Conservation (phyloP, 2,113 vertebrate genomes). For the Megaceryle torquata region DNA sequence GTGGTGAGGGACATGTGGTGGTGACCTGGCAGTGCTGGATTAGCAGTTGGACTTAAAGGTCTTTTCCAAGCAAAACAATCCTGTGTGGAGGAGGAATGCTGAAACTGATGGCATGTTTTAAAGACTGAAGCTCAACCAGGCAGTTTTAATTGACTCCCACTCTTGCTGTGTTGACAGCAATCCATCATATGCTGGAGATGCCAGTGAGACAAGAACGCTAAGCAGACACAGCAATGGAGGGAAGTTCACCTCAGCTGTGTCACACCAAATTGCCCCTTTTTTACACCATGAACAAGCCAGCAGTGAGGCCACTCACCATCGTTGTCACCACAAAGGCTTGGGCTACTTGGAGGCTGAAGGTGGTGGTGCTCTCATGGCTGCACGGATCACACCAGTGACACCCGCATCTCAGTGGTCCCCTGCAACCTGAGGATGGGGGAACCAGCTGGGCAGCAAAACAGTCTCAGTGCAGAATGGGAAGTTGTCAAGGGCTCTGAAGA, state of each 20-base stretch:
- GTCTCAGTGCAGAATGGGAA: background rate
- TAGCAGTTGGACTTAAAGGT: background rate
- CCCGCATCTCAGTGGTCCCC: background rate
- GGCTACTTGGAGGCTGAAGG: background rate
- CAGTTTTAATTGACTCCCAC: background rate
- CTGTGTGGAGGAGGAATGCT: background rate
- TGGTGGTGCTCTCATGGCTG: fast-evolving
- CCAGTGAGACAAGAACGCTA: background rate
- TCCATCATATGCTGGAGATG: background rate
- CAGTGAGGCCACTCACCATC: fast-evolving
- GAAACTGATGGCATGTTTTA: background rate
- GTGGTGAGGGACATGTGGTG: background rate
- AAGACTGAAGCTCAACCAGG: background rate
- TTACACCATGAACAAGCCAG: background rate
- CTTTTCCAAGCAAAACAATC: background rate
- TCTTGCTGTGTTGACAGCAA: background rate
- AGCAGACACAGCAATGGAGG: background rate
- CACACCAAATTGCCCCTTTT: background rate
- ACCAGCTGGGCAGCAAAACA: background rate
- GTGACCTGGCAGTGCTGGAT: background rate
- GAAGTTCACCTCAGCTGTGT: background rate
- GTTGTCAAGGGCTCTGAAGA: background rate
- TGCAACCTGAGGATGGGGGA: background rate
- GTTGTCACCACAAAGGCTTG: background rate
- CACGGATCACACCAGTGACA: background rate